These are phyloP conservation scores for Sternotherus odoratus DNA, from an alignment of 2,797 vertebrate species.

Conservation along the genomic window DNA sequence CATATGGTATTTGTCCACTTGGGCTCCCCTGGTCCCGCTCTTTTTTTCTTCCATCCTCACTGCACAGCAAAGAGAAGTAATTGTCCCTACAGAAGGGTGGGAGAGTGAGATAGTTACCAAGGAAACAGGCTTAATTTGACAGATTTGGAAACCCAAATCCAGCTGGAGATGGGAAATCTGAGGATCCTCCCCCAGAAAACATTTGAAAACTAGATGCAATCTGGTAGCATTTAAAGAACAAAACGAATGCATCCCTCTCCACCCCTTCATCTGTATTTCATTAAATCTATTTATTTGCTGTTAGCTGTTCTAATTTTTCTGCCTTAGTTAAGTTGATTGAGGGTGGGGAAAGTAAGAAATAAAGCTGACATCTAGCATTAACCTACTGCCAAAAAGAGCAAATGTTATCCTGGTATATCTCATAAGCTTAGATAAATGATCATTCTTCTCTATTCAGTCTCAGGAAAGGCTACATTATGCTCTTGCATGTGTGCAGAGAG, in stretches of 20 bases:
- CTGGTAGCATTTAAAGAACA: conserved; percentile 61
- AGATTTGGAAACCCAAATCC: conserved; percentile 72
- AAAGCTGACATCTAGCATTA: not conserved
- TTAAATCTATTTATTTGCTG: not conserved
- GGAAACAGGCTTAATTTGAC: conserved; percentile 62
- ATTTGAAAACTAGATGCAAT: conserved; percentile 71
- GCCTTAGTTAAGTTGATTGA: not conserved
- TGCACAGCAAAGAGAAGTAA: conserved; percentile 10
- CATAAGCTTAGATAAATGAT: not conserved
- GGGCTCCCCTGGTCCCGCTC: not conserved
- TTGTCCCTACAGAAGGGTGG: conserved; percentile 64
- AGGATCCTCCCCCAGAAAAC: conserved; percentile 71
- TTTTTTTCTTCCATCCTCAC: conserved; percentile 9
- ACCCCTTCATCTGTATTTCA: conserved; percentile 24
- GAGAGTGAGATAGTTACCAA: conserved; percentile 65
- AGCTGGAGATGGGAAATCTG: conserved; percentile 67
- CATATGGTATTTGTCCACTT: not conserved
- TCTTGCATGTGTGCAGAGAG: rapidly evolving
- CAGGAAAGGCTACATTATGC: not conserved
- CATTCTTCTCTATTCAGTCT: not conserved
- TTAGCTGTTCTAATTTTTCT: not conserved
- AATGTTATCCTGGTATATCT: not conserved
- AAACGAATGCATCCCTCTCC: conserved; percentile 50
- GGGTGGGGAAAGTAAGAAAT: not conserved
- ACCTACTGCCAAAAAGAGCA: not conserved